Evolutionary conservation across 2,888 invertebrate species (phyloP), one percentile per base, ranked within the genome.

Genomic region (Oscheius sp.): DNA sequence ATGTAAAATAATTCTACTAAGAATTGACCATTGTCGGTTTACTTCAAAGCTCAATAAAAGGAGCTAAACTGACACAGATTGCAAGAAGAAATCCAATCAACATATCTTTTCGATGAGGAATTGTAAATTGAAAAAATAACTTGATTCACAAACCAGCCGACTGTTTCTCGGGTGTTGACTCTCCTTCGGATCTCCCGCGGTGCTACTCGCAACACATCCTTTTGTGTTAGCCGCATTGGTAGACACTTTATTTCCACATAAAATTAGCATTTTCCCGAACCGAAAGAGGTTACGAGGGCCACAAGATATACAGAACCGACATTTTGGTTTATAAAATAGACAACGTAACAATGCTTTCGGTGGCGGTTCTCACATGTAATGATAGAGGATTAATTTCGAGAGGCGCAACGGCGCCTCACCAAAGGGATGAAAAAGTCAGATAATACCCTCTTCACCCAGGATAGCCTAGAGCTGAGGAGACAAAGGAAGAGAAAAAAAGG

Each of bases 171-270:
- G 28, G 59, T 59, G 59, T 70, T 63, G 66, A 70, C 67, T 51
- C 59, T 59, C 44, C 59, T 41, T 2, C 22, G 22, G 59, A 49
- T 22, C 41, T 28, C 64, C 50, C 45, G 41, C 41, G 28, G 41
- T 24, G 59, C 47, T 32, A 59, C 57, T 67, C 71, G 71, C 71
- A 71, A 71, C 71, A 71, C 61, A 45, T 67, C 54, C 57, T 56
- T 33, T 56, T 63, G 61, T 59, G 38, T 26, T 59, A 62, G 67
- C 70, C 67, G 70, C 63, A 54, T 45, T 24, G 49, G 38, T 26
- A 64, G 65, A 66, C 56, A 56, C 62, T 62, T 62, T 62, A 62
- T 47, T 62, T 62, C 47, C 47, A 62, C 62, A 62, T 62, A 49
- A 44, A 62, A 62, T 62, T 62, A 28, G 62, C 62, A 62, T 62